These are phyloP conservation scores for Acanthisitta chloris DNA, from an alignment of 2,113 vertebrate species.

Conservation along the genomic window DNA sequence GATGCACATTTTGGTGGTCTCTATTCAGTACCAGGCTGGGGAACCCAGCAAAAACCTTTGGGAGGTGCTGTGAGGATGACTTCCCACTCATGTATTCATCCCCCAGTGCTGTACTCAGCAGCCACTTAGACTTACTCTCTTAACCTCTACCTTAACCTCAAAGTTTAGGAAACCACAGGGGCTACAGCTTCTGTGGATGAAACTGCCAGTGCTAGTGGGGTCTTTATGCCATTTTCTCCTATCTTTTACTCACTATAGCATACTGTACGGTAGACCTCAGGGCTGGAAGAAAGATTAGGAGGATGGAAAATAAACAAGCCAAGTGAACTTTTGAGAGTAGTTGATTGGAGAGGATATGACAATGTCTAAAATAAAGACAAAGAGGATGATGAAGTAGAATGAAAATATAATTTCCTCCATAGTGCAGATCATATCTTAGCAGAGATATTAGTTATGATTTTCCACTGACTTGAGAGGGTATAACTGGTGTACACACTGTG, in stretches of 20 bases:
- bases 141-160: neutral
- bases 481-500: neutral
- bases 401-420: neutral
- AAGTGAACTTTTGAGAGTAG: neutral
- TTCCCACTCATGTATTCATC: fast-evolving
- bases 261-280: neutral
- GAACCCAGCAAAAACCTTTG: neutral
- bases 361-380: neutral
- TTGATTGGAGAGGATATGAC: neutral
- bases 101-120: neutral
- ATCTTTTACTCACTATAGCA: neutral
- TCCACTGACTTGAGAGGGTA: neutral
- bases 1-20: neutral
- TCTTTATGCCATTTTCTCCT: neutral
- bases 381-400: neutral
- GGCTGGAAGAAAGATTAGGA: neutral
- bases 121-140: fast-evolving
- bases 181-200: neutral
- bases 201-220: neutral
- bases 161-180: neutral
- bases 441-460: slow-evolving; percentile 7
- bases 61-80: neutral
- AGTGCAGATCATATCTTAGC: neutral
- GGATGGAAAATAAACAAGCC: neutral
- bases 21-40: neutral